Base-by-base conservation (phyloP, 2,797 vertebrate genomes). In the Crocidura indochinensis region DNA sequence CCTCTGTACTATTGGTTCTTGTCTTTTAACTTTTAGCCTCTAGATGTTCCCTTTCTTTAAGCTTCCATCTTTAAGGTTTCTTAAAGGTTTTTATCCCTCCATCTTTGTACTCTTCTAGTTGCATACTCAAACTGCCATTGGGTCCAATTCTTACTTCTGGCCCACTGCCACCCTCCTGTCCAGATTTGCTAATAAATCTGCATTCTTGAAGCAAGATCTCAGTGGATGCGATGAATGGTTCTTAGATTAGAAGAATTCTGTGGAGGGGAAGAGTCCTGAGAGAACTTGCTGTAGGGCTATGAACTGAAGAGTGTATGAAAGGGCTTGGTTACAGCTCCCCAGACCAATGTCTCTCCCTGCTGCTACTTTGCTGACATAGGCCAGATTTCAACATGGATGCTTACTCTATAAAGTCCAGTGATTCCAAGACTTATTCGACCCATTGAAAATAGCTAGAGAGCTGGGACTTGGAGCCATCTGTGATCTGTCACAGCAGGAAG, bases 21-120 rank as follows among this genome's bases (percentile, higher is more conserved):
- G n/a, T 6, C 27, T 73, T 73, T 49, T 51, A 1, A 62, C 29
- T 47, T 79, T 78, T 74, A n/a, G 14, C 4, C 20, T 24, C 2
- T 65, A 12, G 64, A 51, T 76, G 2, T 10, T 62, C 12, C 19
- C 26, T 87, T 79, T 64, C 84, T 79, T 84, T 87, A 84, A 84
- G 64, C 4, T 22, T 10, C 44, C 67, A 38, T 38, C 38, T 38
- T 38, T 38, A 38, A 38, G 38, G 5, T 38, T 38, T 38, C 38
- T 38, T 38, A 2, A 38, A 22, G 24, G 0, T 73, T 94, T 24
- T 31, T 10, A 60, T 75, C 3, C 20, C 20, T 75, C 72, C 56
- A 19, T 71, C 38, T 75, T 49, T 80, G n/a, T 80, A 26, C 15
- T 69, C 77, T 89, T 27, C 64, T 75, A 19, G 17, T 49, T 24